Evolutionary conservation across 2,797 vertebrate genomes (phyloP), one percentile per base, ranked within the genome.

Genomic region (Poecilia velifera): DNA sequence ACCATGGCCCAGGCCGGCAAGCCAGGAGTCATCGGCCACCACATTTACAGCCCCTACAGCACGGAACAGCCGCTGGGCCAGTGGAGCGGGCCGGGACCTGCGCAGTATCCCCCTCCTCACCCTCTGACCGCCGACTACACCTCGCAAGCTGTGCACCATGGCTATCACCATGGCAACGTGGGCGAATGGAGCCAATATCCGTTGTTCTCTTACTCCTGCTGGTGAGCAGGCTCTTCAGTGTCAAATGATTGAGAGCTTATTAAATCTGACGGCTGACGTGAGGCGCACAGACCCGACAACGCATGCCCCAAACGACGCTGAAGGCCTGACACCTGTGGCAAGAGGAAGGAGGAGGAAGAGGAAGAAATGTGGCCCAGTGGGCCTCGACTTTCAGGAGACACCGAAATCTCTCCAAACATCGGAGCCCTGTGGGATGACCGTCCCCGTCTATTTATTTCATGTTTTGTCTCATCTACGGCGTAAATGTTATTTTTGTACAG

Each of bases 141-240:
- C 74, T 34, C 95, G 0, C 97, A 97, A 49, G 95, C 96, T 16
- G 93, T 96, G 84, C 96, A 96, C 87, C 96, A 96, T 1, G 91
- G 95, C 78, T 97, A 97, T 80, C 94, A 97, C 90, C 96, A 97
- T 0, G 94, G 96, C 86, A 94, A 96, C 75, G 13, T 97, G 93
- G 89, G 97, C 0, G 97, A 98, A 88, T 98, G 97, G 97, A 97
- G 96, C 94, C 97, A 97, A 87, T 97, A 97, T 91, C 96, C 97
- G 0, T 94, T 98, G 72, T 97, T 97, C 90, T 97, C 97, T 0
- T 98, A 98, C 2, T 96, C 97, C 13, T 98, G 97, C 94, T 98
- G 97, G 97, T 98, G 96, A 97, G 68, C 53, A 20, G 39, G 72
- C 25, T 31, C 73, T 25, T 43, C 3, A n/a, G 4, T 4, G 46